Base-by-base conservation (phyloP, 2,797 vertebrate species). In the Acipenser transmontanus region DNA sequence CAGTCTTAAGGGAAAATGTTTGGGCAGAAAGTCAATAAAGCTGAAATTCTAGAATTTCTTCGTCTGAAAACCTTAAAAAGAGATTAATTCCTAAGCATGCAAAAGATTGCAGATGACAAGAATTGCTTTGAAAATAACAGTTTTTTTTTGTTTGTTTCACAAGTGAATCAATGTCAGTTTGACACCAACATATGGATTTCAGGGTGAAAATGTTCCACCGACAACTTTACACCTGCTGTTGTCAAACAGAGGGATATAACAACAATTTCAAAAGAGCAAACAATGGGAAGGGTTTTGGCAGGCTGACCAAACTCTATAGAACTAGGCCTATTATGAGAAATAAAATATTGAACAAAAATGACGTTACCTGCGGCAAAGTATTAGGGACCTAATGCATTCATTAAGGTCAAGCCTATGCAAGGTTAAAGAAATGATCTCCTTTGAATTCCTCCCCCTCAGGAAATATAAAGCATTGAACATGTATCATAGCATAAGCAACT, bases 181-280 rank as follows among this genome's bases (percentile, higher is more conserved):
- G 64, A 66, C 68, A 69, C 51, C 59, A 61, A 63, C 65, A 63
- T 66, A 13, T 54, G 51, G 64, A 66, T 66, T 69, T 57, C 65
- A 14, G 68, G 50, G 52, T 52, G 48, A 66, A 66, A 69, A 62
- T 56, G 64, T 65, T 66, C 52, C 64, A 61, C 64, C 64, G 57
- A 64, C 63, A 47, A 14, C 61, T 66, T 62, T 56, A 56, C 50
- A 66, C 59, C 69, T 51, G 68, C 68, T 65, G 64, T 66, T 65
- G 63, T 69, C 68, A 66, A 63, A 68, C 63, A 69, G 63, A 49
- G 54, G 61, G 52, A 59, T 17, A 34, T 20, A 68, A 59, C 67
- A 63, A 57, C 57, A 57, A 63, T 68, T 63, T 62, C 47, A 12
- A 62, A 47, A 57, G 1, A 11, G 4, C 4, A 34, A 34, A 34